These are phyloP conservation scores for Danio choprae DNA, from an alignment of 2,797 vertebrate genomes.

Conservation along the genomic window DNA sequence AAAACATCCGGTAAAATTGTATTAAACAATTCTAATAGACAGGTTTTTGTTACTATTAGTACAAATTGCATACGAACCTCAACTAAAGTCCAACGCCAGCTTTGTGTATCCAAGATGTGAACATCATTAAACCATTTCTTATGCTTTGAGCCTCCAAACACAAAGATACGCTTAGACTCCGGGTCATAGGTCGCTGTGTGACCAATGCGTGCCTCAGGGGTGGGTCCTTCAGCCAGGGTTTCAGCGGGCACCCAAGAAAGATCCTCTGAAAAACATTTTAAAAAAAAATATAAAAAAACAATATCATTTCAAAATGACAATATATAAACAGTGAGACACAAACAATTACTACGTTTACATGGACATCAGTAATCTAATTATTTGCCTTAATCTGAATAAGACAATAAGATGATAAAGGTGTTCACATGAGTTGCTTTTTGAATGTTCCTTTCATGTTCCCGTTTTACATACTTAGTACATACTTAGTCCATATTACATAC, in stretches of 20 bases:
- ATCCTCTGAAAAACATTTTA: conserved; percentile 72
- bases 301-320: neutral
- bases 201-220: conserved; percentile 80
- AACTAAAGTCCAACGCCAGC: conserved; percentile 82
- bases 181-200: conserved; percentile 81
- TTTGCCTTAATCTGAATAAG: too few species aligned
- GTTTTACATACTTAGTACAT: too few species aligned
- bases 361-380: too few species aligned
- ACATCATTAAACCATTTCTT: conserved; percentile 83
- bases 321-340: too few species aligned
- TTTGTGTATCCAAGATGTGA: conserved; percentile 83
- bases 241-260: conserved; percentile 79
- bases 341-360: too few species aligned
- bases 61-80: conserved; percentile 69
- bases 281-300: neutral
- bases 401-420: too few species aligned
- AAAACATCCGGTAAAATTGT: too few species aligned
- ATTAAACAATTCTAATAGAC: too few species aligned
- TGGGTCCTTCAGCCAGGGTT: conserved; percentile 78
- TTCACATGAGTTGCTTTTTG: too few species aligned
- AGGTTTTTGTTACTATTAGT: neutral
- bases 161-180: conserved; percentile 77
- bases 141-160: conserved; percentile 83
- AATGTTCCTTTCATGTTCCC: too few species aligned
- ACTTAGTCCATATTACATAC: too few species aligned